phyloP scores from a whole-genome alignment of 2,888 invertebrate species.

The Hesperia comma region DNA sequence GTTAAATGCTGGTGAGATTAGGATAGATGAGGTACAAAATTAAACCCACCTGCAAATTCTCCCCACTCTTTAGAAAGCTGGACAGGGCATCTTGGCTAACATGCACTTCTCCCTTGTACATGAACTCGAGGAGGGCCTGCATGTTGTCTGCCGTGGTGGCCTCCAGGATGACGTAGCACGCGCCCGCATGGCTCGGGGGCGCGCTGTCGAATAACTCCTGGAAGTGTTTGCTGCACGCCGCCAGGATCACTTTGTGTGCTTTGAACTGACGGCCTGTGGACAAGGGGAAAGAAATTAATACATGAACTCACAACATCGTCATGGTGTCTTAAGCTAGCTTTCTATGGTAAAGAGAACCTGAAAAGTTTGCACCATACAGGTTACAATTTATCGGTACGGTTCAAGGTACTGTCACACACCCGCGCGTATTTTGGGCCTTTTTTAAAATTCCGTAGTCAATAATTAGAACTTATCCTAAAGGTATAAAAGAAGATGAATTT shows the following conservation, averaged over 20 bases:
- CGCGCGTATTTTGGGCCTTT: too few species aligned
- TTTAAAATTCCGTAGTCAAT: too few species aligned
- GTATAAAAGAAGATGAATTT: too few species aligned
- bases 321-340: too few species aligned
- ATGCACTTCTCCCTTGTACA: conserved; percentile 97
- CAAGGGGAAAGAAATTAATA: conserved; percentile 44
- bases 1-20: too few species aligned
- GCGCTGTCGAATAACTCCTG: conserved; percentile 95
- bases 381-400: too few species aligned
- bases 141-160: conserved; percentile 95
- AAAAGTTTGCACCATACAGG: too few species aligned
- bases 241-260: conserved; percentile 95
- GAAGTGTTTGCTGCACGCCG: conserved; percentile 96
- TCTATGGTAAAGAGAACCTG: too few species aligned
- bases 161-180: conserved; percentile 94
- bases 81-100: conserved; percentile 96
- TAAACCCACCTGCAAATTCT: conserved; percentile 90
- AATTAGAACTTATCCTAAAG: too few species aligned
- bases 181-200: conserved; percentile 89
- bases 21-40: too few species aligned
- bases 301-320: too few species aligned
- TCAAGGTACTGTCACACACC: too few species aligned
- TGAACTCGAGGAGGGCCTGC: conserved; percentile 95
- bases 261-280: conserved; percentile 93
- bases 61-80: conserved; percentile 95